Evolutionary conservation across 2,888 invertebrate species (phyloP).

Genomic region (Epirrhoe tristata): DNA sequence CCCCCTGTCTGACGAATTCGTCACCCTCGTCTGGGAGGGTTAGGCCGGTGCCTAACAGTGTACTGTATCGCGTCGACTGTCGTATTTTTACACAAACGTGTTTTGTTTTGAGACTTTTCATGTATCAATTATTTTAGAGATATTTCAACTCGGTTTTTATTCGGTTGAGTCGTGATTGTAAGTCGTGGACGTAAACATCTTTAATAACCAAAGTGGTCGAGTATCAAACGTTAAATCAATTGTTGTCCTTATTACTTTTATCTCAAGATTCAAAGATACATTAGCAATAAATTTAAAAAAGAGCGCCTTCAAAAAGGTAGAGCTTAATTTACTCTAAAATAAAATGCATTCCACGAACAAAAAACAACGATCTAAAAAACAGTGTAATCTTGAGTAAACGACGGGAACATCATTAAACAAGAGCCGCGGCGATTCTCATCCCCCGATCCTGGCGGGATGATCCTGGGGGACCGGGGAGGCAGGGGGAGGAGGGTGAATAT

Average conservation of each 20-base stretch:
- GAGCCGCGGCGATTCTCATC: constrained; percentile 63
- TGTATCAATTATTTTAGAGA: background rate
- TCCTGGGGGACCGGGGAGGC: constrained; percentile 56
- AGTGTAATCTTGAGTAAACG: constrained; percentile 72
- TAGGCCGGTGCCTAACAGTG: background rate
- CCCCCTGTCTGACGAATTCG: constrained; percentile 52
- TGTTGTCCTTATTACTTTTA: constrained; percentile 6
- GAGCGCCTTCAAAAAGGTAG: constrained; percentile 15
- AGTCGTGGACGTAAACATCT: background rate
- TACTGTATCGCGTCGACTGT: constrained; percentile 21
- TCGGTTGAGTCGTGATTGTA: background rate
- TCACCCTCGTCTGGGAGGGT: constrained; percentile 44
- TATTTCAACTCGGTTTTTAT: background rate
- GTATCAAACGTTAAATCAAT: background rate
- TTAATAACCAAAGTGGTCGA: background rate
- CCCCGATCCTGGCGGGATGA: constrained; percentile 66
- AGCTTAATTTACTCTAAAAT: constrained; percentile 39
- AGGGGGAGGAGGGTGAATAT: constrained; percentile 67
- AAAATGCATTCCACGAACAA: constrained; percentile 44
- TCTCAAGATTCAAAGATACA: background rate
- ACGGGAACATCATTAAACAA: constrained; percentile 79
- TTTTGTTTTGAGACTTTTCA: constrained; percentile 17
- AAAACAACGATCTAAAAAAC: constrained; percentile 58
- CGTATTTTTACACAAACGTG: constrained; percentile 16
- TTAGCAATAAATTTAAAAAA: constrained; percentile 17